Evolutionary conservation across 2,797 vertebrate genomes (phyloP), one percentile per base, ranked within the genome.

Genomic region (Ispidina picta): DNA sequence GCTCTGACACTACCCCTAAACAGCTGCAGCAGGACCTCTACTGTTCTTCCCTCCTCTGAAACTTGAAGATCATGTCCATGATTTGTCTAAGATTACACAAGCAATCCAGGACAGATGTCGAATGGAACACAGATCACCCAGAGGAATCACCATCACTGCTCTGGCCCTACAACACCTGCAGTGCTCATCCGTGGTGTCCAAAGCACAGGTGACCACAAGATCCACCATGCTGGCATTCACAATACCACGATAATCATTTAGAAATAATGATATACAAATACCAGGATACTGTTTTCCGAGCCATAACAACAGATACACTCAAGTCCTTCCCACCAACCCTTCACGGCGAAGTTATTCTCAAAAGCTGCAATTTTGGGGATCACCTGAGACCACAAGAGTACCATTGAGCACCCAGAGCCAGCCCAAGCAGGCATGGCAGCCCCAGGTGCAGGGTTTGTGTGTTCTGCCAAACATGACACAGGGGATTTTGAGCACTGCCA

Each of bases 101-200:
- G 63, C 43, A 51, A 52, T 20, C 46, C 89, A 59, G 55, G 55
- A 44, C 48, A 72, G 70, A 79, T 0, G 4, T 6, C 31, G 29
- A 83, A 70, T 22, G 55, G 73, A 94, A 48, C 52, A 16, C 0
- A 54, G 49, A 81, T 78, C 69, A 74, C 21, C 23, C 55, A 58
- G 51, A 74, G 54, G 29, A 4, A 1, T 63, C 74, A 33, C 35
- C 46, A 10, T 12, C 1, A 1, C 52, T n/a, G 44, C 58, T 65
- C 28, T 23, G 54, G 26, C 59, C 56, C 4, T 52, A 55, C 70
- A 52, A 0, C 15, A 33, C 20, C 6, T 2, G 63, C 52, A 58
- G 77, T 0, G 3, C 55, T 83, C 64, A 55, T 11, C 46, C 0
- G 0, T 8, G 39, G 18, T 20, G 25, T 35, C 49, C 41, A 80